Evolutionary conservation across 2,888 invertebrate genomes (phyloP).

Genomic region (Ennomos quercinarius): DNA sequence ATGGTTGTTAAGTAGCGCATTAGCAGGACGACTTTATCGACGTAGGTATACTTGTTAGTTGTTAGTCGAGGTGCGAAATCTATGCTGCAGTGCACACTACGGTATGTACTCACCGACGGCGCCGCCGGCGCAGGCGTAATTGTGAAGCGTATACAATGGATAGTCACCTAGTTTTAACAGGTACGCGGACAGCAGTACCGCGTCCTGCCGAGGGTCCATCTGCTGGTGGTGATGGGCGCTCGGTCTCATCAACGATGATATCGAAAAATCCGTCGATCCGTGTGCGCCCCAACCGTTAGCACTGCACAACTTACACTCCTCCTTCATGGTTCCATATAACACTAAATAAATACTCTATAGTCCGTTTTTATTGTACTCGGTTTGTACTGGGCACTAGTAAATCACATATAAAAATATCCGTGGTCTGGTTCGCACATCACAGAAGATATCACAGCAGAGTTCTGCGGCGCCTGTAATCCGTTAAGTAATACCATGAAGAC

Average conservation of each 20-base stretch:
- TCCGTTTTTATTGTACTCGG: constrained; percentile 85
- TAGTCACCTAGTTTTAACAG: constrained; percentile 85
- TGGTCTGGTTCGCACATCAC: constrained; percentile 80
- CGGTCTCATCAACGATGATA: constrained; percentile 80
- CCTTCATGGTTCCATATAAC: constrained; percentile 71
- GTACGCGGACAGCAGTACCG: constrained; percentile 80
- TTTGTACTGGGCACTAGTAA: constrained; percentile 85
- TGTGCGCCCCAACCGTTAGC: constrained; percentile 75
- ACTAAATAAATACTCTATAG: constrained; percentile 61
- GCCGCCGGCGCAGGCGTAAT: constrained; percentile 71
- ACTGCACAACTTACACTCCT: constrained; percentile 82
- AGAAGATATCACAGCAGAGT: constrained; percentile 82
- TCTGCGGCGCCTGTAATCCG: constrained; percentile 69
- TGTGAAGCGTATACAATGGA: constrained; percentile 81
- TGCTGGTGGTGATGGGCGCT: constrained; percentile 68
- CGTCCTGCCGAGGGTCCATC: constrained; percentile 75
- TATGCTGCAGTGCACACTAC: constrained; percentile 57
- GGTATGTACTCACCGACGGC: constrained; percentile 81
- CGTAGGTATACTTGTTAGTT: constrained; percentile 53
- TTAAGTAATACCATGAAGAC: constrained; percentile 40
- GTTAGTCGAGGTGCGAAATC: constrained; percentile 53
- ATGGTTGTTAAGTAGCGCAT: constrained; percentile 40
- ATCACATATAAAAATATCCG: constrained; percentile 85
- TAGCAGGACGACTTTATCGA: constrained; percentile 46
- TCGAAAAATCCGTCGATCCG: constrained; percentile 78